A percentile compares a stretch with the other conserved stretches of the same genome.
These are phyloP conservation scores for Cladopsammia gracilis DNA, from an alignment of 64 coral and sea anemone genomes.

Conservation along the genomic window DNA sequence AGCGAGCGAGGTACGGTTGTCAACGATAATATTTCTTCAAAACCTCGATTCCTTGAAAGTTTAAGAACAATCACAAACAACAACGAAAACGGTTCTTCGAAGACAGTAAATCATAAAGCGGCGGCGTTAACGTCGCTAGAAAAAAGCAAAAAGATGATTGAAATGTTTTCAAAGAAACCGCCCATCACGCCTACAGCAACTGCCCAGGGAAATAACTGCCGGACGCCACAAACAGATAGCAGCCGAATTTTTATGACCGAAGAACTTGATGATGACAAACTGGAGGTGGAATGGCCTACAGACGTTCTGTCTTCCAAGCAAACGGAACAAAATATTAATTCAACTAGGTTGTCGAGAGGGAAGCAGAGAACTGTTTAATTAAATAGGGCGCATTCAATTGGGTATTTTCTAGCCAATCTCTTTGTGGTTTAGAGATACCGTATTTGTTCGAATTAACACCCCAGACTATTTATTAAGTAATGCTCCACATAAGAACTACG, in stretches of 20 bases:
- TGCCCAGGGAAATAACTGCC: background rate
- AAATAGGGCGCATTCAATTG: background rate
- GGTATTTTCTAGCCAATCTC: background rate
- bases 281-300: conserved; percentile 73
- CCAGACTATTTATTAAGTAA: too few species aligned
- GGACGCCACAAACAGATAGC: background rate
- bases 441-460: too few species aligned
- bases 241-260: conserved; percentile 78
- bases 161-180: conserved; percentile 20
- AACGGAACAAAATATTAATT: background rate
- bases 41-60: background rate
- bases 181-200: background rate
- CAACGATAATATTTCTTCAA: background rate
- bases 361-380: background rate
- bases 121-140: background rate
- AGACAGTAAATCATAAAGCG: background rate
- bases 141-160: conserved; percentile 34
- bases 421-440: background rate
- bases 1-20: background rate
- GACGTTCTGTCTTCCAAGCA: conserved; percentile 23
- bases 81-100: background rate
- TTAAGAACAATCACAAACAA: conserved; percentile 10
- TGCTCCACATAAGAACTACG: too few species aligned
- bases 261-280: conserved; percentile 79
- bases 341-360: background rate